Evolutionary conservation across 64 coral and sea anemone species (phyloP), one percentile per base, ranked within the genome.

Genomic region (Montipora capricornis): DNA sequence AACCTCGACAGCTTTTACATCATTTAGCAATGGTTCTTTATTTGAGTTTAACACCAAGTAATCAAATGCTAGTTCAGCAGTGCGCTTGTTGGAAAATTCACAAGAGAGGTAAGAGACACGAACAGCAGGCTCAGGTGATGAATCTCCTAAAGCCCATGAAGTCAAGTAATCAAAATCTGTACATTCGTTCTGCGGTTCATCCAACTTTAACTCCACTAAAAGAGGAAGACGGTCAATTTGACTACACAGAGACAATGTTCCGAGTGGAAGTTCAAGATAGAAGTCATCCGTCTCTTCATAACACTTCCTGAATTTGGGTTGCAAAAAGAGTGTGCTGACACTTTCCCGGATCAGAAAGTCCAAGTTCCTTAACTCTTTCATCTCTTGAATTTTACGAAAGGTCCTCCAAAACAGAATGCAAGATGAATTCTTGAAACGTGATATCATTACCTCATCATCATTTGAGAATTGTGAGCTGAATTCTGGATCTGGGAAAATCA

Each of bases 291-390:
- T 6, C 4, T 71, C 82, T 50, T 48, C 0, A 3, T 48, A 52
- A 49, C 44, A 8, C 47, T 86, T 86, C 51, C 82, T 70, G 17
- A 71, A 86, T 59, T 86, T 86, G 15, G 82, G 82, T 71, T 86
- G 82, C 66, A 86, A 22, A 73, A 69, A 86, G 14, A 86, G 82
- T 8, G 47, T 49, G 16, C 66, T 50, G n/a, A 86, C 82, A 86
- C 64, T 86, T 16, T 86, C 82, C 20, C 44, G 62, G 6, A 86
- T 70, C 8, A 13, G 12, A 73, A 46, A 86, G 9, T 15, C 8
- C 8, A 86, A 9, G 12, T 46, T 16, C 6, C n/a, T 70, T 20
- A 29, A 29, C 1, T 29, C 82, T 71, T 49, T 50, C 47, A 71
- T 73, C 45, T 71, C 64, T 16, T 49, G n/a, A 5, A 70, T 64